phyloP scores from a whole-genome alignment of 1,140 invertebrate species.

The Sesamia nonagrioides region DNA sequence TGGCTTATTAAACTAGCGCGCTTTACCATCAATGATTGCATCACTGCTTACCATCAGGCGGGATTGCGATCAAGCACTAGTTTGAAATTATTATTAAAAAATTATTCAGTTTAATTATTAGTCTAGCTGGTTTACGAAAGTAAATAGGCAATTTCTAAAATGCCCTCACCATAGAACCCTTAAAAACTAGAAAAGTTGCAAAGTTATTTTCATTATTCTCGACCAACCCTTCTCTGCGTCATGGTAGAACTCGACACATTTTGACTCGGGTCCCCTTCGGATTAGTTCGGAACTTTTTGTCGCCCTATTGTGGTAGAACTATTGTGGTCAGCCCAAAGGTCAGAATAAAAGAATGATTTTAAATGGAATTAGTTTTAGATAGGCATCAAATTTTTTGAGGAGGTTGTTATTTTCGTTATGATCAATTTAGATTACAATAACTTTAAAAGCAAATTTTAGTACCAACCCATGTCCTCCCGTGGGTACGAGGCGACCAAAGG shows the following conservation, averaged over 20 bases:
- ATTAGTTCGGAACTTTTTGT: background rate
- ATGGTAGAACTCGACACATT: constrained; percentile 29
- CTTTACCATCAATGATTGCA: too few relatives aligned
- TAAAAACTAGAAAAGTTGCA: background rate
- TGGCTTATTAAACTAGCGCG: too few relatives aligned
- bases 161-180: background rate
- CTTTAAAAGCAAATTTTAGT: too few relatives aligned
- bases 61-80: too few relatives aligned
- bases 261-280: background rate
- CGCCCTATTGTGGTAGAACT: background rate
- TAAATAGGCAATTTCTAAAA: too few relatives aligned
- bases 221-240: constrained; percentile 4
- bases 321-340: constrained; percentile 17
- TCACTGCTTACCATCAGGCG: too few relatives aligned
- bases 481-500: too few relatives aligned
- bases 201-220: constrained; percentile 8
- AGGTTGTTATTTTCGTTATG: too few relatives aligned
- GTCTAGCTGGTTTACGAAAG: too few relatives aligned
- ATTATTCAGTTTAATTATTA: too few relatives aligned
- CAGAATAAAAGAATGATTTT: constrained; percentile 29
- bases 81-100: too few relatives aligned
- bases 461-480: too few relatives aligned
- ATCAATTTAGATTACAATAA: background rate
- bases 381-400: background rate
- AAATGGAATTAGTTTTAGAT: background rate